These are phyloP conservation scores for Tokudaia muenninki DNA, from an alignment of 2,797 vertebrate species.

Conservation along the genomic window DNA sequence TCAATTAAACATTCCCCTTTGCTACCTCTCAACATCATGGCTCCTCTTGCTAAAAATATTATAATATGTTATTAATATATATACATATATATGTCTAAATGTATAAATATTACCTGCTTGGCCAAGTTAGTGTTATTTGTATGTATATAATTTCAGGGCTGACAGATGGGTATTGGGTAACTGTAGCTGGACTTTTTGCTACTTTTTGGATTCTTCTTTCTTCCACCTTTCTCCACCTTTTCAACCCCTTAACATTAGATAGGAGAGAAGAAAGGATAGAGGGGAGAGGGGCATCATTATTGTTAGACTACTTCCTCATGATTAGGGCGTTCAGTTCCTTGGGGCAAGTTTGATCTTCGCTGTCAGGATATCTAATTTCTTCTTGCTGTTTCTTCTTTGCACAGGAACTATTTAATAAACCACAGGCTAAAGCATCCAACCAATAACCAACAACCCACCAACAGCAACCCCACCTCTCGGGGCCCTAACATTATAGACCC, in stretches of 20 bases:
- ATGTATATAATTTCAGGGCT: neutral
- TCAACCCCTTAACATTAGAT: neutral
- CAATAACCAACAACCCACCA: neutral
- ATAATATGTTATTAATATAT: neutral
- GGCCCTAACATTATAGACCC: neutral
- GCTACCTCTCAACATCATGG: neutral
- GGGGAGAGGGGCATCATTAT: neutral
- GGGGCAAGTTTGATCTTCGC: neutral
- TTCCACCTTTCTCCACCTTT: neutral
- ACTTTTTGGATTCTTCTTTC: neutral
- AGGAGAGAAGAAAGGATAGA: neutral
- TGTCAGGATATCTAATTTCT: neutral
- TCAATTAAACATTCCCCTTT: neutral
- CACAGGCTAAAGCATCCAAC: neutral
- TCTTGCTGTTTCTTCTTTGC: neutral
- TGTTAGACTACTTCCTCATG: neutral
- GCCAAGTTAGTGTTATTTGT: neutral
- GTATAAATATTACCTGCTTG: neutral
- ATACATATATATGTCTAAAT: neutral
- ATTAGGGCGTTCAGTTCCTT: neutral
- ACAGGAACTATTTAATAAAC: neutral
- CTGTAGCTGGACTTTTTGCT: neutral
- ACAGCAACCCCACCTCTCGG: neutral
- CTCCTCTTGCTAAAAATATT: neutral
- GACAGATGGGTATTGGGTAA: neutral